A percentile compares a stretch with the other conserved stretches of the same genome.
Conservation (phyloP, 1,140 invertebrate genomes). For the Ceratina japonica region DNA sequence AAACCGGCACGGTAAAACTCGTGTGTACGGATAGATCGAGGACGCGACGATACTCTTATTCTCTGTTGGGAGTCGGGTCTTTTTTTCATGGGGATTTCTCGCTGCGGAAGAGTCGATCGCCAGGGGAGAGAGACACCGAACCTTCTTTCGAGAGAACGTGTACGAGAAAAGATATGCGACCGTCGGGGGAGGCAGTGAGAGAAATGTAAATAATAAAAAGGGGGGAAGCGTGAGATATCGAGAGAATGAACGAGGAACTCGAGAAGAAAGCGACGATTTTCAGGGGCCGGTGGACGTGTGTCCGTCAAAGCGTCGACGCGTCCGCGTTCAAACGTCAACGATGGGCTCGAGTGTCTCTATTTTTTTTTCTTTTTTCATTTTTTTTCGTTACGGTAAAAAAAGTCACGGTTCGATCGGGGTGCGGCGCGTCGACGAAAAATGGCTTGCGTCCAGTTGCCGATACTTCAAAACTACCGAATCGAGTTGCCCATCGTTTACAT, state of each 20-base stretch:
- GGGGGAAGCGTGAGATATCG: constrained; percentile 2
- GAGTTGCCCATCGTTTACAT: constrained; percentile 5
- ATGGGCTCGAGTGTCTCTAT: neutral
- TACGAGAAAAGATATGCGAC: neutral
- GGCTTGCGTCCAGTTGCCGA: too few relatives aligned
- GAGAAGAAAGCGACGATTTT: constrained; percentile 17
- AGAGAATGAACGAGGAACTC: constrained; percentile 8
- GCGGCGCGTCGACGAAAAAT: neutral
- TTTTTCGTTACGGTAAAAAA: neutral
- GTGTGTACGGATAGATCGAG: constrained; percentile 40
- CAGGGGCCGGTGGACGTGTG: neutral
- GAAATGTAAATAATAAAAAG: neutral
- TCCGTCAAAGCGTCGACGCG: constrained; percentile 17
- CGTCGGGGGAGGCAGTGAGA: neutral
- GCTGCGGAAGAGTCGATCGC: constrained; percentile 16
- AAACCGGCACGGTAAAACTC: constrained; percentile 38
- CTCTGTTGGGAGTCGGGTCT: neutral
- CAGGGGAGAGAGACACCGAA: neutral
- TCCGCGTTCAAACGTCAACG: neutral
- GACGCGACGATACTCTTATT: constrained; percentile 39
- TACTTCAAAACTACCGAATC: neutral
- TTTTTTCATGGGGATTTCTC: constrained; percentile 19
- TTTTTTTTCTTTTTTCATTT: neutral
- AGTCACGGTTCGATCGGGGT: neutral
- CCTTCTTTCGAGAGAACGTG: neutral